phyloP scores from a whole-genome alignment of 2,113 vertebrate genomes.

The Rhinogobius similis region DNA sequence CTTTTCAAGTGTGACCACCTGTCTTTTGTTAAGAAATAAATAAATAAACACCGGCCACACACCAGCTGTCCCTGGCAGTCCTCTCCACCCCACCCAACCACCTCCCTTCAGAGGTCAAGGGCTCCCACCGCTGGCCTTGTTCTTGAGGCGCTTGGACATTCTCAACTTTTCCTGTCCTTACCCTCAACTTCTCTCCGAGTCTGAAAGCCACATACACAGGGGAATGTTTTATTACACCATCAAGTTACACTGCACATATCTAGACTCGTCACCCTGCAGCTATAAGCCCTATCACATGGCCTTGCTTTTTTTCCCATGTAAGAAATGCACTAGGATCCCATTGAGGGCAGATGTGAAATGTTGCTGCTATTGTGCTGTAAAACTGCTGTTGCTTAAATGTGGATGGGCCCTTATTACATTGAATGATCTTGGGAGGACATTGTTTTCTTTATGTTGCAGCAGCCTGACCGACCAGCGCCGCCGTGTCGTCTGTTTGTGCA shows the following conservation, averaged over 20 bases:
- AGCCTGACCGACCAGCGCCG: slow-evolving; percentile 66
- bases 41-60: slow-evolving; percentile 80
- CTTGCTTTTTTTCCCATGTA: slow-evolving; percentile 47
- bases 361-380: slow-evolving; percentile 29
- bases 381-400: slow-evolving; percentile 23
- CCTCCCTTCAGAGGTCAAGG: slow-evolving; percentile 81
- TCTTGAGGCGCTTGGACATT: slow-evolving; percentile 76
- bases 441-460: slow-evolving; percentile 75
- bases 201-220: slow-evolving; percentile 48
- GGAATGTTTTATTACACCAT: slow-evolving; percentile 75
- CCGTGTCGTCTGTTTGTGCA: slow-evolving; percentile 75
- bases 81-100: slow-evolving; percentile 41
- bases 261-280: slow-evolving; percentile 66
- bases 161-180: slow-evolving; percentile 67
- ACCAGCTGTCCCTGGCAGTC: slow-evolving; percentile 83
- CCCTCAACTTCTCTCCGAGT: slow-evolving; percentile 77
- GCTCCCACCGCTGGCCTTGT: slow-evolving; percentile 83
- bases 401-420: slow-evolving; percentile 67
- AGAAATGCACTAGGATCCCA: slow-evolving; percentile 44
- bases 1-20: slow-evolving; percentile 86
- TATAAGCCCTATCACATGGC: slow-evolving; percentile 73
- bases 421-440: slow-evolving; percentile 75
- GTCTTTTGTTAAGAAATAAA: slow-evolving; percentile 85
- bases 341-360: slow-evolving; percentile 66
- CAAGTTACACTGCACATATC: slow-evolving; percentile 64